Base-by-base conservation (phyloP, 2,113 vertebrate species). In the Haliaeetus leucogaster region DNA sequence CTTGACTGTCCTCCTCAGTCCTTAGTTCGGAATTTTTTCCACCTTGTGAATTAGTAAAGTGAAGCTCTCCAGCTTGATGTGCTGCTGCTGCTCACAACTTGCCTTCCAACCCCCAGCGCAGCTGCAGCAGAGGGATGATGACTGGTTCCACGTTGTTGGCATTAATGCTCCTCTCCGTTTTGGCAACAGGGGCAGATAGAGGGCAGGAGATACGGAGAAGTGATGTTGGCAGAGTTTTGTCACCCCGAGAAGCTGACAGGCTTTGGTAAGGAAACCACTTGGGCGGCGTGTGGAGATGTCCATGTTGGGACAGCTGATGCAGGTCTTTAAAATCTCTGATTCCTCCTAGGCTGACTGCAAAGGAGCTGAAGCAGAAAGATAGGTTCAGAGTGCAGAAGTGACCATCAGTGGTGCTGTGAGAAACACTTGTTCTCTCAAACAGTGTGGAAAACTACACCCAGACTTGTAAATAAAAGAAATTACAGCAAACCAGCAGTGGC, bases 101-200 rank as follows among this genome's bases (percentile, higher is more conserved):
- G 40, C 38, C 47, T 34, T 4, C 58, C 52, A 12, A 1, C 9
- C 50, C 20, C 29, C 15, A 20, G 53, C 15, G 1, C 20, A 23
- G n/a, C 73, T 8, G 10, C n/a, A 20, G 43, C 84, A 43, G 50
- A 59, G 50, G 29, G 72, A 21, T 4, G 30, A 12, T 26, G 68
- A 26, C n/a, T 15, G 45, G 2, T 59, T 67, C 65, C 73, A 1
- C 0, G 0, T 2, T 7, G 34, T 13, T 43, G 58, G 42, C 78
- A 36, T 73, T 90, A 94, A 95, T 45, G 72, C n/a, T 86, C 11
- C 82, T 96, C 86, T 95, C 63, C 85, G 4, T 94, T 89, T 81
- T 67, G 82, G 85, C 55, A 67, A 72, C 88, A 91, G 93, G 72
- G 42, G 77, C 88, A 79, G 29, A 29, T 36, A 90, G 74, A 92